A percentile compares a stretch with the other conserved stretches of the same genome.
Evolutionary conservation across 2,888 invertebrate species (phyloP).

Genomic region (Leucozona laternaria): DNA sequence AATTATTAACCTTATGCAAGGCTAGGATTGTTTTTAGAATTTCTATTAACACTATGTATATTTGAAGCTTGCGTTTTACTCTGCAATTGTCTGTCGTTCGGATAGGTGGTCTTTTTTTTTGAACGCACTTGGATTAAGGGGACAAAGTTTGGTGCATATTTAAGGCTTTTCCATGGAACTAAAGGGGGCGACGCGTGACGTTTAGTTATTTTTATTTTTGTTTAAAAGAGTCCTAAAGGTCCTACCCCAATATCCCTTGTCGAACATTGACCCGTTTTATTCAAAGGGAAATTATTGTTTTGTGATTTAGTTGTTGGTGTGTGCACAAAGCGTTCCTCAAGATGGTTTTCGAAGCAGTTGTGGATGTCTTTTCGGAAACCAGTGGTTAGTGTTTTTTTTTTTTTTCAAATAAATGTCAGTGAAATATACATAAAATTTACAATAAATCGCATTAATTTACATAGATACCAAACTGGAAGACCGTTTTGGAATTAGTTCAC

Average conservation of each 20-base stretch:
- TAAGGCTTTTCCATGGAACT: slow-evolving; percentile 18
- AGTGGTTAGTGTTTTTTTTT: slow-evolving; percentile 23
- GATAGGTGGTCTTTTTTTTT: slow-evolving; percentile 43
- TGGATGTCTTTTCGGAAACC: slow-evolving; percentile 7
- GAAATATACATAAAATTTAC: background rate
- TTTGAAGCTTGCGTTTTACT: slow-evolving; percentile 21
- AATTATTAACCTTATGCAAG: slow-evolving; percentile 47
- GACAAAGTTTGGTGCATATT: slow-evolving; percentile 11
- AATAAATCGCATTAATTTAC: background rate
- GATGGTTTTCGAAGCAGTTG: slow-evolving; percentile 19
- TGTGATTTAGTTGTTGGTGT: slow-evolving; percentile 13
- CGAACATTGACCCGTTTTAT: background rate
- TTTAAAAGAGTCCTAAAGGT: background rate
- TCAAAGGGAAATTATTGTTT: background rate
- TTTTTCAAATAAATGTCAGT: background rate
- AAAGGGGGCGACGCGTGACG: background rate
- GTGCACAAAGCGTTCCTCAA: slow-evolving; percentile 7
- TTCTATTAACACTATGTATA: slow-evolving; percentile 24
- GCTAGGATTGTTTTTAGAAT: slow-evolving; percentile 44
- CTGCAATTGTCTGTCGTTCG: slow-evolving; percentile 24
- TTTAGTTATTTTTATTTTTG: slow-evolving; percentile 3
- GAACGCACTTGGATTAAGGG: background rate
- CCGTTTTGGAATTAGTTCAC: slow-evolving; percentile 67
- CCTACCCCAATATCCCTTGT: background rate
- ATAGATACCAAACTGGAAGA: slow-evolving; percentile 30